These are phyloP conservation scores for Folsomia candida DNA, from an alignment of 2,888 invertebrate genomes.

Conservation along the genomic window DNA sequence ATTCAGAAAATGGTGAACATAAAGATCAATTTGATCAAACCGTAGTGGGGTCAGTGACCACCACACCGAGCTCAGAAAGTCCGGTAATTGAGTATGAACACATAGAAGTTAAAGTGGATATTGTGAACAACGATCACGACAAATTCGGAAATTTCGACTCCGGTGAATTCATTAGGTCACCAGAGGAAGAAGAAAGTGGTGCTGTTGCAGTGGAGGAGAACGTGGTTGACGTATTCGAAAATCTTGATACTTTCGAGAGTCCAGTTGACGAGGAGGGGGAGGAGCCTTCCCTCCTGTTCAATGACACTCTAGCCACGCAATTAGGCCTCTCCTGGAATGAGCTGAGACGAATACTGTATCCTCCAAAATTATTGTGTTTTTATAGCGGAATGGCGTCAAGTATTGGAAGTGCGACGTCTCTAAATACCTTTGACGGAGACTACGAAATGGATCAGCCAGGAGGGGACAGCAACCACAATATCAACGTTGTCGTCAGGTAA, in stretches of 20 bases:
- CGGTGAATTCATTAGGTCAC: neutral
- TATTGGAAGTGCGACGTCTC: conserved; percentile 49
- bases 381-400: conserved; percentile 42
- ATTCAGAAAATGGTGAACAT: neutral
- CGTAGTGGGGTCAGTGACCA: neutral
- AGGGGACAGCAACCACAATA: conserved; percentile 68
- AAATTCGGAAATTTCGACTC: neutral
- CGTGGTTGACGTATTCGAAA: neutral
- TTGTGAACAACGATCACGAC: neutral
- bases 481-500: conserved; percentile 83
- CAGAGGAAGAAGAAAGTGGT: neutral
- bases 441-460: conserved; percentile 49
- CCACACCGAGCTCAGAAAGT: neutral
- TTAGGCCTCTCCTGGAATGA: neutral
- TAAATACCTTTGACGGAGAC: conserved; percentile 50
- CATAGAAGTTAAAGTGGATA: neutral
- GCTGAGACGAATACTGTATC: neutral
- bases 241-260: neutral
- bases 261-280: neutral
- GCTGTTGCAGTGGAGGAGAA: neutral
- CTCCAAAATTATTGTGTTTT: conserved; percentile 5
- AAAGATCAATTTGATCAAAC: no score
- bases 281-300: no score
- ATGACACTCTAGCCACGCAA: neutral
- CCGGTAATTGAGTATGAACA: neutral